A percentile compares a stretch with the other conserved stretches of the same genome.
These are phyloP conservation scores for Acanthacorydalis orientalis DNA, from an alignment of 2,888 invertebrate genomes.

Conservation along the genomic window DNA sequence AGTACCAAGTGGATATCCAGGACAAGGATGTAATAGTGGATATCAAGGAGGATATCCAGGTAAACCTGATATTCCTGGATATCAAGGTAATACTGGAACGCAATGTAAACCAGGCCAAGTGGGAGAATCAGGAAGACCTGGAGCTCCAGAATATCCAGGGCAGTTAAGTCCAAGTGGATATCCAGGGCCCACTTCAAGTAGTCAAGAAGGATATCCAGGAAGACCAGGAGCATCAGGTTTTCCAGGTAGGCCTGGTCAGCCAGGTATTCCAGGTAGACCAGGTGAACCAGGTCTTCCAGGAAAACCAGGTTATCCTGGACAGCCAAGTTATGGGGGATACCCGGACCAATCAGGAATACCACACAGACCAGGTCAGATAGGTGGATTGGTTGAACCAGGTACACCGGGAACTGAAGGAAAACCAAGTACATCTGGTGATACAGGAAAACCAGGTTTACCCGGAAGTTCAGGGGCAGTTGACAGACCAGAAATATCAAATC, in stretches of 20 bases:
- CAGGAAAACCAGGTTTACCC: not conserved
- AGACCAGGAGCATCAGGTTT: conserved; percentile 8
- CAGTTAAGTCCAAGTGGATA: not conserved
- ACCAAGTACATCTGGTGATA: not conserved
- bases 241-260: conserved; percentile 9
- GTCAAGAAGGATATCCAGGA: conserved; percentile 3
- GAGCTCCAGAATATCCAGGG: conserved; percentile 10
- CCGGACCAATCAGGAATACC: conserved; percentile 2
- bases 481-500: not conserved
- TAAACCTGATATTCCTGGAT: conserved; percentile 1
- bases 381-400: conserved; percentile 5
- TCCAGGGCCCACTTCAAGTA: conserved; percentile 6
- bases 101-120: conserved; percentile 10
- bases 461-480: not conserved
- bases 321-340: conserved; percentile 1
- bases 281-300: conserved; percentile 2
- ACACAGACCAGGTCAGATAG: conserved; percentile 8
- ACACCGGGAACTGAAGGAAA: not conserved
- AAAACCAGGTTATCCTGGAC: conserved; percentile 1
- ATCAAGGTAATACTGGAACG: not conserved
- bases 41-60: conserved; percentile 10
- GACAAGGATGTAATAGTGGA: conserved; percentile 14
- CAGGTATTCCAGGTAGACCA: not conserved
- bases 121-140: conserved; percentile 10
- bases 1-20: conserved; percentile 11